These are phyloP conservation scores for Toxotes chatareus DNA, from an alignment of 2,113 vertebrate species.

Conservation along the genomic window DNA sequence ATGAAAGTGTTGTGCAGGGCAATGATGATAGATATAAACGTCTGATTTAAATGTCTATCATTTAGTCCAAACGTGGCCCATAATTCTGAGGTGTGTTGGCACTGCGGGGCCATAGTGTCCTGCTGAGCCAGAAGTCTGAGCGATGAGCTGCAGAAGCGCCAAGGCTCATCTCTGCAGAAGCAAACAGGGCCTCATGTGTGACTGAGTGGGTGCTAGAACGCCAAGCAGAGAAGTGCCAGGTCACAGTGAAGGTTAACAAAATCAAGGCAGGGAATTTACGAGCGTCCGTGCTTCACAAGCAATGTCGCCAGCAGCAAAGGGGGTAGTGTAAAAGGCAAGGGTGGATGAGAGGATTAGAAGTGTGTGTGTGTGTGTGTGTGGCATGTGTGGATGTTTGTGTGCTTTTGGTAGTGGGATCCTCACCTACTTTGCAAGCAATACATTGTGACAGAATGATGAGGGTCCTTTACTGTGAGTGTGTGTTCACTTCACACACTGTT, in stretches of 20 bases:
- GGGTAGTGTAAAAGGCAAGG: slow-evolving; percentile 70
- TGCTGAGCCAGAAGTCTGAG: slow-evolving; percentile 63
- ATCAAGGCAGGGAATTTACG: slow-evolving; percentile 84
- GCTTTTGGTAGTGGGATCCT: slow-evolving; percentile 50
- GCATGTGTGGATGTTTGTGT: slow-evolving; percentile 44
- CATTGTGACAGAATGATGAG: slow-evolving; percentile 68
- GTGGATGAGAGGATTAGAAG: slow-evolving; percentile 65
- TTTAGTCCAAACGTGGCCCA: slow-evolving; percentile 32
- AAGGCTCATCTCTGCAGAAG: slow-evolving; percentile 31
- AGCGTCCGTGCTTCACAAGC: slow-evolving; percentile 72
- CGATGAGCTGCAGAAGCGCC: slow-evolving; percentile 70
- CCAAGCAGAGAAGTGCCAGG: slow-evolving; percentile 77
- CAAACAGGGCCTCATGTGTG: slow-evolving; percentile 68
- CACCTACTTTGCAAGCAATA: slow-evolving; percentile 62
- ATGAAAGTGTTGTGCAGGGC: slow-evolving; percentile 8
- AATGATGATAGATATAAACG: slow-evolving; percentile 18
- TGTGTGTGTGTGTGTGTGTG: slow-evolving; percentile 56
- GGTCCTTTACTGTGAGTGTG: slow-evolving; percentile 50
- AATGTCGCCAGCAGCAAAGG: slow-evolving; percentile 63
- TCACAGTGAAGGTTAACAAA: slow-evolving; percentile 82
- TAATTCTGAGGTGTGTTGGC: slow-evolving; percentile 51
- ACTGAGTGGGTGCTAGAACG: slow-evolving; percentile 80
- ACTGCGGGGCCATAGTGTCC: not conserved
- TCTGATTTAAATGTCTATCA: slow-evolving; percentile 32
- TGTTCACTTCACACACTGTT: slow-evolving; percentile 58